Percentiles rank a stretch among this genome's conserved stretches.
Evolutionary conservation across 2,113 vertebrate species (phyloP).

Genomic region (Pampusana beccarii): DNA sequence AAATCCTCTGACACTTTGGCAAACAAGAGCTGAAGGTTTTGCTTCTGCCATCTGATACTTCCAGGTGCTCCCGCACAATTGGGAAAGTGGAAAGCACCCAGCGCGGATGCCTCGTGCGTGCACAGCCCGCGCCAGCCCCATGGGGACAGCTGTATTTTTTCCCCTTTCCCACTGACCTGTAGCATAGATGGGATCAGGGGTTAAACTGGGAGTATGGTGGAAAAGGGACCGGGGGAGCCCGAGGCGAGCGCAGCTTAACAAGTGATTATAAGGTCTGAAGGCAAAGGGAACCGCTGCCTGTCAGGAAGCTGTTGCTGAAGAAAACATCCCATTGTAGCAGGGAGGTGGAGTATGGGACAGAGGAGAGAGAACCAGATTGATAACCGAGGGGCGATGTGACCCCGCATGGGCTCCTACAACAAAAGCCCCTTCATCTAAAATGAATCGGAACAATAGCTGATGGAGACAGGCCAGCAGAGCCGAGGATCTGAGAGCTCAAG

Average conservation of each 20-base stretch:
- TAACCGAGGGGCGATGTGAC: conserved; percentile 52
- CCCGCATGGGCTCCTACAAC: conserved; percentile 19
- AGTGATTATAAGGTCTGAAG: conserved; percentile 64
- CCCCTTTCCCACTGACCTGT: conserved; percentile 32
- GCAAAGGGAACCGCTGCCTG: conserved; percentile 39
- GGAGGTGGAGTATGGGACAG: conserved; percentile 27
- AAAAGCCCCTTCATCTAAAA: conserved; percentile 65
- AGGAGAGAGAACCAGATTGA: conserved; percentile 60
- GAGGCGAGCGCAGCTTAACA: conserved; percentile 31
- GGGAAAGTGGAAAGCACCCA: background rate
- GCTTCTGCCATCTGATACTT: background rate
- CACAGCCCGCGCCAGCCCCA: background rate
- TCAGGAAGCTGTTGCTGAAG: conserved; percentile 35
- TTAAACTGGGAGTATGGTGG: conserved; percentile 62
- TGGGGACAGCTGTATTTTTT: background rate
- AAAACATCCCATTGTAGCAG: conserved; percentile 62
- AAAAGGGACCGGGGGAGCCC: background rate
- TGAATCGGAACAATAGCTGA: conserved; percentile 64
- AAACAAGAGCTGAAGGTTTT: background rate
- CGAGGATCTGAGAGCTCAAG: background rate
- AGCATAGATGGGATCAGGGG: conserved; percentile 26
- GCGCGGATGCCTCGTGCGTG: accelerated
- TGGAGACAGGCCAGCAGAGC: conserved; percentile 25
- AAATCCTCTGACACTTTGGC: background rate
- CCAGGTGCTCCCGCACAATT: background rate